Evolutionary conservation across 2,113 vertebrate genomes (phyloP).

Genomic region (Oncorhynchus kisutch): DNA sequence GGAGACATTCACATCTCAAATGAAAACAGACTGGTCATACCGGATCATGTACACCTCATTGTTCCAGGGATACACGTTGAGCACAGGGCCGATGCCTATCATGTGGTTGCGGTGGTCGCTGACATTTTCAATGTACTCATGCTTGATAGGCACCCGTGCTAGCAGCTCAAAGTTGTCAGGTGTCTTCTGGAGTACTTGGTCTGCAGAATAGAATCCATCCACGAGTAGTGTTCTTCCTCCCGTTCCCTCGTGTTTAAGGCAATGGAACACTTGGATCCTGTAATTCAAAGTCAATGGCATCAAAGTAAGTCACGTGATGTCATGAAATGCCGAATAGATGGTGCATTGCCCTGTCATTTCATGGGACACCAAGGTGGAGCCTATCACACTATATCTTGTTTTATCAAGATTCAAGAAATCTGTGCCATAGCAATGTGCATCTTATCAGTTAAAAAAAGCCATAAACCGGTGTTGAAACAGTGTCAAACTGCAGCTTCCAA

Average conservation of each 20-base stretch:
- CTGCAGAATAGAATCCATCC: slow-evolving; percentile 88
- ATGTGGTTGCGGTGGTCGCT: slow-evolving; percentile 84
- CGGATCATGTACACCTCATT: slow-evolving; percentile 89
- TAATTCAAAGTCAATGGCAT: neutral
- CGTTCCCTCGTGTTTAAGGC: slow-evolving; percentile 88
- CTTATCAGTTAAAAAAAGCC: neutral
- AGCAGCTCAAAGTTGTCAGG: slow-evolving; percentile 85
- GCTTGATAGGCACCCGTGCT: slow-evolving; percentile 80
- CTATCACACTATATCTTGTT: neutral
- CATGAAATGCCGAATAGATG: no score
- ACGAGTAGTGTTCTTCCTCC: slow-evolving; percentile 88
- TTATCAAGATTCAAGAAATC: neutral
- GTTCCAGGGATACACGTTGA: slow-evolving; percentile 92
- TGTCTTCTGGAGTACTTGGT: slow-evolving; percentile 73
- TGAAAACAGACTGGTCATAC: slow-evolving; percentile 54
- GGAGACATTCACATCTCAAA: neutral
- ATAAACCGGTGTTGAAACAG: neutral
- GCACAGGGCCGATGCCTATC: slow-evolving; percentile 82
- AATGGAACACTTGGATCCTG: slow-evolving; percentile 94
- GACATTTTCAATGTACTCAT: slow-evolving; percentile 85
- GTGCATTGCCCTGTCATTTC: no score
- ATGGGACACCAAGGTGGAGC: no score
- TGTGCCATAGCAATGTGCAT: neutral
- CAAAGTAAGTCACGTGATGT: neutral
- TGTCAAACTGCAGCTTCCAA: neutral